Percentiles rank a stretch among this genome's conserved stretches.
Evolutionary conservation across 2,113 vertebrate species (phyloP).

Genomic region (Prinia subflava): DNA sequence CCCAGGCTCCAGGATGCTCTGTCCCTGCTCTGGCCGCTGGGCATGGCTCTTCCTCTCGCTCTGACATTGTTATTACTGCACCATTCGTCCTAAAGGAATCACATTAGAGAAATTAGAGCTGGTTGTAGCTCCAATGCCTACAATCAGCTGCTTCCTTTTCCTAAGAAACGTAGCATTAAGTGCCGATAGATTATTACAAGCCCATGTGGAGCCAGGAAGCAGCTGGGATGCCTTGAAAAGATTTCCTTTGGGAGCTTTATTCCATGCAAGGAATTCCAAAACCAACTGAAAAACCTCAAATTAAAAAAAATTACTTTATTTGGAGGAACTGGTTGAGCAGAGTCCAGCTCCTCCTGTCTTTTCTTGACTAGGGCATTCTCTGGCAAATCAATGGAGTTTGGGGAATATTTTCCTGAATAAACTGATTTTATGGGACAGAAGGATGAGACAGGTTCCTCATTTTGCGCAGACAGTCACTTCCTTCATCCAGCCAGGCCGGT

Average conservation of each 20-base stretch:
- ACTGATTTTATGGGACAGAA: not conserved
- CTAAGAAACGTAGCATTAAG: not conserved
- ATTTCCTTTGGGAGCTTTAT: not conserved
- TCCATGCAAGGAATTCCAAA: not conserved
- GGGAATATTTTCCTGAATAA: not conserved
- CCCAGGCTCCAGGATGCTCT: not conserved
- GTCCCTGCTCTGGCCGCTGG: not conserved
- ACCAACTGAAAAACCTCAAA: not conserved
- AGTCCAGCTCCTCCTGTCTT: not conserved
- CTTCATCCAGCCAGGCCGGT: not conserved
- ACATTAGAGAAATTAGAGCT: not conserved
- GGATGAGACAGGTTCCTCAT: not conserved
- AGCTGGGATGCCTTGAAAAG: not conserved
- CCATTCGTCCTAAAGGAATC: not conserved
- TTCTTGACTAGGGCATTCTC: not conserved
- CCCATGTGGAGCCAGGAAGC: not conserved
- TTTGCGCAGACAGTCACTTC: not conserved
- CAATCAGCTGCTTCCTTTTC: not conserved
- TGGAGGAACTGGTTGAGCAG: not conserved
- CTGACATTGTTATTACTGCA: not conserved
- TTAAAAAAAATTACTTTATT: not conserved
- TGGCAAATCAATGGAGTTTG: not conserved
- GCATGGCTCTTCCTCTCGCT: not conserved
- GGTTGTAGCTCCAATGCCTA: not conserved
- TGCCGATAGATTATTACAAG: not conserved